A percentile compares a stretch with the other conserved stretches of the same genome.
These are phyloP conservation scores for Ischnura elegans DNA, from an alignment of 2,888 invertebrate genomes.

Conservation along the genomic window DNA sequence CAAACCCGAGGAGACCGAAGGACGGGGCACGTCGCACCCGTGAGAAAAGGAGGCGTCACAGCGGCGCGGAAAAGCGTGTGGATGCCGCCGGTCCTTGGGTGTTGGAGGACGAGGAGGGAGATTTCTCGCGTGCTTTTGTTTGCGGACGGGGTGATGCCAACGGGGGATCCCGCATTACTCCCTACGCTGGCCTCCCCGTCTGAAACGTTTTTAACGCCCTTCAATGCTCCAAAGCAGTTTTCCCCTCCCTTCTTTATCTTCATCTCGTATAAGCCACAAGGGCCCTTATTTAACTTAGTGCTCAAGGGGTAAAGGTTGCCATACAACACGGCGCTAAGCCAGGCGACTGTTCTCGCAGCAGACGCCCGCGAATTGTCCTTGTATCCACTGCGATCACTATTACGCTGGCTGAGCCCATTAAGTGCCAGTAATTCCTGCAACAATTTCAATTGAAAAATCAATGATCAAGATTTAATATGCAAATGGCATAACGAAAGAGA, in stretches of 20 bases:
- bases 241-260: neutral
- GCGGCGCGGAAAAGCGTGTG: neutral
- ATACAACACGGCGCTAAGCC: no score
- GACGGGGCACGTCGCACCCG: neutral
- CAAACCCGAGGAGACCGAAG: neutral
- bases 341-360: no score
- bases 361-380: no score
- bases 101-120: neutral
- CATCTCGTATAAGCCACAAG: neutral
- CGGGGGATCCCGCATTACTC: conserved; percentile 5
- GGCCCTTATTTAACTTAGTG: neutral
- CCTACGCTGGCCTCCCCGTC: neutral
- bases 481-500: no score
- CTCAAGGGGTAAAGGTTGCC: neutral
- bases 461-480: no score
- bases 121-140: neutral
- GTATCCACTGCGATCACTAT: no score
- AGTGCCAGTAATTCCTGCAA: no score
- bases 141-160: neutral
- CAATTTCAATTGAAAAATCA: no score
- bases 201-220: neutral
- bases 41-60: neutral
- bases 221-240: no score
- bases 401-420: no score
- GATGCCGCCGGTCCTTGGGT: neutral